phyloP scores from a whole-genome alignment of 2,797 vertebrate genomes.

The Gymnopithys bicolor region DNA sequence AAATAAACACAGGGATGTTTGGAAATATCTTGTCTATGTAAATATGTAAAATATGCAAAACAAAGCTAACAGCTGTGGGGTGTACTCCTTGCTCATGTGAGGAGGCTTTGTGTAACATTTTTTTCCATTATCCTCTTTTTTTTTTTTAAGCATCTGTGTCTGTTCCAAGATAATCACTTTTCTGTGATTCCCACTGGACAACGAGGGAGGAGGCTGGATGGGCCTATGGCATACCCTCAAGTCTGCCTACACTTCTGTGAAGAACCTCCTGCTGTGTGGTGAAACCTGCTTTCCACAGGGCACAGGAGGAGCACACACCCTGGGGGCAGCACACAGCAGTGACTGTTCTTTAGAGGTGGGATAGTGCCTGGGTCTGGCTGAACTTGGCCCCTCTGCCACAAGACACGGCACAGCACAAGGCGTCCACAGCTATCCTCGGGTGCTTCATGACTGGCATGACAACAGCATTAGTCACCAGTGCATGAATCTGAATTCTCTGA shows the following conservation, averaged over 20 bases:
- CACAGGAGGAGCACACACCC: not conserved
- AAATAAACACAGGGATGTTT: constrained; percentile 77
- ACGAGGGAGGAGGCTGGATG: constrained; percentile 37
- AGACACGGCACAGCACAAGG: not conserved
- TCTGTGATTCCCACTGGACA: constrained; percentile 55
- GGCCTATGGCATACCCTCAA: not conserved
- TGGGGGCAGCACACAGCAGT: not conserved
- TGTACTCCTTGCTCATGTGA: constrained; percentile 60
- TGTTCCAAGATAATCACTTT: constrained; percentile 49
- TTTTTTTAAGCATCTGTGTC: not conserved
- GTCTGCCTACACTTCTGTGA: not conserved
- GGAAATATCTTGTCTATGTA: constrained; percentile 78
- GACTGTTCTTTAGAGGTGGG: not conserved
- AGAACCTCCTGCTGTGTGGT: not conserved
- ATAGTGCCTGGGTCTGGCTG: not conserved
- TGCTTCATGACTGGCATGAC: not conserved
- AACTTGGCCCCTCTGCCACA: not conserved
- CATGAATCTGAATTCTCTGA: not conserved
- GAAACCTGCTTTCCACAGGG: not conserved
- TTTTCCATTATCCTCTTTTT: constrained; percentile 17
- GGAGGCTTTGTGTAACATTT: constrained; percentile 56
- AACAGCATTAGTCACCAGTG: not conserved
- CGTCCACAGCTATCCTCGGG: fast-evolving
- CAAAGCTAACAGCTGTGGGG: constrained; percentile 76
- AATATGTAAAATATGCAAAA: constrained; percentile 80